Base-by-base conservation (phyloP, 2,888 invertebrate genomes). In the Abrostola tripartita region DNA sequence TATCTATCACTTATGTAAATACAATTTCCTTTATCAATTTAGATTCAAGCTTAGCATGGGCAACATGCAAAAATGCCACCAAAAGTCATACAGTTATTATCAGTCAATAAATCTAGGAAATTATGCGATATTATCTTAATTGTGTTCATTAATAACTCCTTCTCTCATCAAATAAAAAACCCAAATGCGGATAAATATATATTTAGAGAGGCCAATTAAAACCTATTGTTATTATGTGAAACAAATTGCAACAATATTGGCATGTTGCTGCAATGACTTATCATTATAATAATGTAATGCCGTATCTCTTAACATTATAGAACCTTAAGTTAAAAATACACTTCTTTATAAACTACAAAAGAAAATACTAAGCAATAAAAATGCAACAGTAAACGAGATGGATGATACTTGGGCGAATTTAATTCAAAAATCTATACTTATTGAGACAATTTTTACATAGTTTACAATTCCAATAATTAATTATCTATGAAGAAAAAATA, bases 191-290 rank as follows among this genome's bases (percentile, higher is more conserved):
- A 90, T 92, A 92, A 92, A 93, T 92, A 93, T 89, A 90, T 92
- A 92, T 90, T 92, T 89, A 92, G 92, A 92, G 92, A 93, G 92
- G 93, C 92, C 92, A 90, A 90, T 90, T 90, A 84, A 88, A 87
- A 84, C 76, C 86, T 90, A 89, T 87, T 88, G 85, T 85, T 87
- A 83, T 82, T 82, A 86, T 75, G 78, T 84, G 85, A 87, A 88
- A 87, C 84, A 84, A 86, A 86, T 79, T 72, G 88, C 87, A 90
- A 90, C 88, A 85, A 83, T 85, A 85, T 85, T 85, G 89, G 88
- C 88, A 84, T 84, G 88, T 85, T 87, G 83, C 82, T 60, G 81
- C 76, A 79, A 69, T 63, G 41, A 73, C 83, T 81, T 81, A 80
- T 75, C 81, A 85, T 85, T 79, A 79, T 81, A 82, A 80, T 82